Percentiles rank a stretch among this genome's conserved stretches.
Conservation (phyloP, 2,797 vertebrate species). For the Acanthornis magna region DNA sequence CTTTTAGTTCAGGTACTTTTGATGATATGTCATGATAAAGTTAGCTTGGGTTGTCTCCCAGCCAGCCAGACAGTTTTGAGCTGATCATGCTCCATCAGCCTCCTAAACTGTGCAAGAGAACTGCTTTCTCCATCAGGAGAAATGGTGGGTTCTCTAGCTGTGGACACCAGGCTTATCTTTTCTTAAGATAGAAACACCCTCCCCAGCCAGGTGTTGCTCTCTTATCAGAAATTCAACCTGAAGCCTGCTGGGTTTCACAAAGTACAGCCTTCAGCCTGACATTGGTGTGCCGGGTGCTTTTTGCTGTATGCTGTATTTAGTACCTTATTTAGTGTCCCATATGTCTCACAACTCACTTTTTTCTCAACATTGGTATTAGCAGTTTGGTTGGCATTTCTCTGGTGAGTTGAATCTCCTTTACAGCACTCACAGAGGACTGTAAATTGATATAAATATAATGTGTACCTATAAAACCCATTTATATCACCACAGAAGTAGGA, state of each 20-base stretch:
- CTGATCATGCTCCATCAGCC: background rate
- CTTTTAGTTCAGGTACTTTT: background rate
- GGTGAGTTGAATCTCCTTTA: background rate
- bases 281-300: background rate
- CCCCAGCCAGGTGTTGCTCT: background rate
- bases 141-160: background rate
- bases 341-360: background rate
- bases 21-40: background rate
- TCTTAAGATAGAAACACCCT: too few relatives aligned
- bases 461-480: background rate
- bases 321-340: background rate
- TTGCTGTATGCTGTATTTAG: background rate
- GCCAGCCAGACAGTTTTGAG: background rate
- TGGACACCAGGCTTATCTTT: background rate
- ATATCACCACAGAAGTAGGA: background rate
- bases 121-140: background rate
- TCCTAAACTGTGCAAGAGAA: background rate
- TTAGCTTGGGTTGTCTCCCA: background rate
- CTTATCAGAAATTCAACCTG: background rate
- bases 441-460: background rate
- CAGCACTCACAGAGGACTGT: background rate
- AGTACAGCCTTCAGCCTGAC: background rate
- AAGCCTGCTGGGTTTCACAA: background rate
- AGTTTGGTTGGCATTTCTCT: background rate
- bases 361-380: background rate